Evolutionary conservation across 2,113 vertebrate species (phyloP), one percentile per base, ranked within the genome.

Genomic region (Nyctibius bracteatus): DNA sequence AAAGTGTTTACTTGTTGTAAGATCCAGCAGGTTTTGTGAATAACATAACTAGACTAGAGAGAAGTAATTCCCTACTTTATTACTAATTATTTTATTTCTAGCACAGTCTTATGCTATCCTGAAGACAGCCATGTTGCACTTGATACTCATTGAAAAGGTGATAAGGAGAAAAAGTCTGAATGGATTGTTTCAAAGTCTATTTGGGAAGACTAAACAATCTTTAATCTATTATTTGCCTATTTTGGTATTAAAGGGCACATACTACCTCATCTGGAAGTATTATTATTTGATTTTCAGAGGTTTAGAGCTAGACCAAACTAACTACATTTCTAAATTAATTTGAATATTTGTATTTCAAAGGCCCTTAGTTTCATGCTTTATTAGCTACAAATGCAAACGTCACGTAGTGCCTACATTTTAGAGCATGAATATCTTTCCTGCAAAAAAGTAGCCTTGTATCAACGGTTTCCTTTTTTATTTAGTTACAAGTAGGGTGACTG

Each of bases 71-170:
- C 62, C 87, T 79, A 68, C 77, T 87, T 97, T 93, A 89, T 81
- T 84, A 72, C 46, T 82, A 93, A 91, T n/a, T 74, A 77, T 72
- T 89, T 87, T 88, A 83, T 86, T 96, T 88, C 86, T 92, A 97
- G 84, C 63, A 88, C 12, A 70, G 77, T 90, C 70, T 75, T 65
- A 92, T 8, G 33, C 62, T 55, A 20, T 39, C 57, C 49, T 78
- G 58, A 79, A 67, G 67, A 75, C n/a, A 68, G 54, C 24, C 24
- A 55, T 24, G 70, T 68, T 95, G 75, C 20, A 85, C 23, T 33
- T 68, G 77, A 70, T 55, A 80, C 55, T 67, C 88, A 70, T 68
- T 68, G 67, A 47, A 91, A 86, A 87, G 30, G 14, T 47, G n/a
- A 13, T 49, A 81, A 59, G 68, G 75, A 92, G 46, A 90, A 95